Evolutionary conservation across 2,888 invertebrate species (phyloP).

Genomic region (Sisyra nigra): DNA sequence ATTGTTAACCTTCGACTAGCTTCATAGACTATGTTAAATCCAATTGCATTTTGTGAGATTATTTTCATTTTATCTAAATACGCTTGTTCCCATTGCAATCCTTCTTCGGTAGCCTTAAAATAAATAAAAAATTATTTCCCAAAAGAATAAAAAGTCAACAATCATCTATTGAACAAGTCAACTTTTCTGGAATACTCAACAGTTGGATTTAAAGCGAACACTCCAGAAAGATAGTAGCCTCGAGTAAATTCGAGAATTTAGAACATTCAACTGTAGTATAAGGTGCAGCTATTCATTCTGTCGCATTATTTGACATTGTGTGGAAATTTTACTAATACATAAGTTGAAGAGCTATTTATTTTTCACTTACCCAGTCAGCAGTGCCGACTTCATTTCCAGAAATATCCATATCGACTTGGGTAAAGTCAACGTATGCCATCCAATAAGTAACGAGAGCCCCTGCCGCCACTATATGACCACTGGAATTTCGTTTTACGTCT

Average conservation of each 20-base stretch:
- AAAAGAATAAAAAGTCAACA: not conserved
- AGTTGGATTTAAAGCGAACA: too few species aligned
- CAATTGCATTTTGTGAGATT: conserved; percentile 21
- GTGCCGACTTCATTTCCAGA: conserved; percentile 57
- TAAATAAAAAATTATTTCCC: conserved; percentile 7
- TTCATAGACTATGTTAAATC: conserved; percentile 35
- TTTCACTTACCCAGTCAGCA: conserved; percentile 47
- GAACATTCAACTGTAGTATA: too few species aligned
- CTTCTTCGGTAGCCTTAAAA: conserved; percentile 31
- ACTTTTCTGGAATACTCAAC: too few species aligned
- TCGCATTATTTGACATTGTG: not conserved
- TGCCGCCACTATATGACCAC: conserved; percentile 45
- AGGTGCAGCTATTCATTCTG: too few species aligned
- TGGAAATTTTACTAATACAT: not conserved
- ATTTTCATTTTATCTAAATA: conserved; percentile 32
- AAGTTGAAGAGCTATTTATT: not conserved
- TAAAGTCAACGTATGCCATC: conserved; percentile 50
- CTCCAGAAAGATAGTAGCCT: too few species aligned
- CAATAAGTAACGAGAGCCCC: conserved; percentile 43
- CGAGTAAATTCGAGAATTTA: too few species aligned
- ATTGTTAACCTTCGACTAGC: conserved; percentile 36
- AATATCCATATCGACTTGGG: conserved; percentile 43
- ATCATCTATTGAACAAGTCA: too few species aligned
- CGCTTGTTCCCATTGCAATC: conserved; percentile 42
- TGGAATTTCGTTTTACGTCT: conserved; percentile 36